Evolutionary conservation across 2,797 vertebrate genomes (phyloP), one percentile per base, ranked within the genome.

Genomic region (Hypotaenidia okinawae): DNA sequence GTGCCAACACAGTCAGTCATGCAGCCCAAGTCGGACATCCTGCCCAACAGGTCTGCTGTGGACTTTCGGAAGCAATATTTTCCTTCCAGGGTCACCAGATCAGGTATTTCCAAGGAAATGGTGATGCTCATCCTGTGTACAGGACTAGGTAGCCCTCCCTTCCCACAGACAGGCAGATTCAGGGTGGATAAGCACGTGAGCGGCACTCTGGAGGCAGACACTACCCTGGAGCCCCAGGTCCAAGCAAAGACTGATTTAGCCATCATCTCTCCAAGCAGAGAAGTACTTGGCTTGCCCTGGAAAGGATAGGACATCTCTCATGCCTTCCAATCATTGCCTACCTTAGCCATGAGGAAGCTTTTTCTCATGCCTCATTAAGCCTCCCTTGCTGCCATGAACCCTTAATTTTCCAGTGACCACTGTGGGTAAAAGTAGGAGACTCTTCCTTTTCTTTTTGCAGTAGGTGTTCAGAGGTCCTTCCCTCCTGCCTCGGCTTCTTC

Each of bases 61-160:
- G 33, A 5, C 63, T 24, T 64, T 51, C 27, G 37, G 94, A 96
- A 95, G 92, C 64, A 77, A 3, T 77, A 66, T 74, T 87, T 96
- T 95, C 82, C 87, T 95, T 39, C 35, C 5, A 2, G 27, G 88
- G 77, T 90, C 86, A 93, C 15, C 78, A 89, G 92, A 87, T 95
- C 95, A 90, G 67, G 57, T 84, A 94, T 96, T 97, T 97, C 95
- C 89, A 95, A 63, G 95, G 97, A 97, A 96, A 95, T 90, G 84
- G 59, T 96, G 94, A 97, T 95, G 93, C 68, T 95, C 89, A 96
- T 97, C 96, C 97, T 97, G 96, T 96, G 78, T 83, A 82, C 72
- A 75, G 67, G 88, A 95, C 45, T n/a, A 62, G 75, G 86, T 2
- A 81, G 49, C 45, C 62, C 82, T 81, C 77, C 86, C 90, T 96